Evolutionary conservation across 2,888 invertebrate species (phyloP), one percentile per base, ranked within the genome.

Genomic region (Myopa testacea): DNA sequence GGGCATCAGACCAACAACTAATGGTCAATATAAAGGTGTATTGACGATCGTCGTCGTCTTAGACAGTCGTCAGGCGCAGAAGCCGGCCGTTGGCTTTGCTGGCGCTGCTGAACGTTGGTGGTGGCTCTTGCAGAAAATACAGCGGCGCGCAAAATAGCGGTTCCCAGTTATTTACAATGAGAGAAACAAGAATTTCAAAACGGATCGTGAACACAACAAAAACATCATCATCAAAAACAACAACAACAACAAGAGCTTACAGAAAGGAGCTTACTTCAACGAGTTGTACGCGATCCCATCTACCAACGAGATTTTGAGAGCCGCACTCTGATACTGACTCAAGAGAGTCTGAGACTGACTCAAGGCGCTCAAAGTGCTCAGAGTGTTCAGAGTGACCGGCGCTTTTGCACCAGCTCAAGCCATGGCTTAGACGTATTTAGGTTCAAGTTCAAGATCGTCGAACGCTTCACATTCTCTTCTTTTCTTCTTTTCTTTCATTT

Each of bases 371-470:
- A 26, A 26, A 26, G 26, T 26, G 26, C 26, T 26, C 26, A 26
- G 2, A 26, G 26, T 26, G 26, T n/a, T n/a, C n/a, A n/a, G n/a
- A n/a, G n/a, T n/a, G n/a, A n/a, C n/a, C n/a, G n/a, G n/a, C n/a
- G 2, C 26, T 26, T 26, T 26, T 26, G 26, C 34, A 55, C 40
- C 38, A 14, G 62, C 50, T 62, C 73, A 62, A 40, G 40, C 26
- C 19, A n/a, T 65, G 63, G 52, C 63, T 62, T 60, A 14, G 50
- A 26, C 8, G 68, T 40, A 26, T 26, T 26, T 26, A 83, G 83
- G 83, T 84, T 85, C 85, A 86, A 86, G 86, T 86, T 86, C 85
- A 86, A 85, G 84, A 81, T 81, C 84, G 80, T 38, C 75, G 65
- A 40, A 34, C 14, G 26, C 14, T 63, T 26, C 10, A 10, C 14